Base-by-base conservation (phyloP, 37 sponge, comb jelly and placozoan genomes). In the Aphrocallistes beatrix region DNA sequence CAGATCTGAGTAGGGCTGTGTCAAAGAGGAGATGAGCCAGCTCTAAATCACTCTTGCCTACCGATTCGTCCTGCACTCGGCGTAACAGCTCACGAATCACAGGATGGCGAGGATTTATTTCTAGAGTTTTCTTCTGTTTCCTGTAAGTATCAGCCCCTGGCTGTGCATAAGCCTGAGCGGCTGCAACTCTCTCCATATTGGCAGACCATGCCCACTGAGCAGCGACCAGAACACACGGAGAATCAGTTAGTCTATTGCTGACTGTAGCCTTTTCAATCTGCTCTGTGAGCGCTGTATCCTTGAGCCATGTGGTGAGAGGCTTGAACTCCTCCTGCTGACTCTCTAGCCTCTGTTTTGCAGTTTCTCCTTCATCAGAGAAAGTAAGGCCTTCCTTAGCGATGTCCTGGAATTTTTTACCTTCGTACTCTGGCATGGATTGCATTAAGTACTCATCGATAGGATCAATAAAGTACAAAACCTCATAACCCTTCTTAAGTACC, bases 141-240 rank as follows among this genome's bases (percentile, higher is more conserved):
- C 82, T 38, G 84, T 93, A 95, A 86, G 50, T 87, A 19, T 87
- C 37, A 40, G 89, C 91, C 36, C 81, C 88, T 36, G 88, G 86
- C 81, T 93, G 89, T 42, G 93, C 89, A 39, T 97, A 97, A 23
- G 98, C 98, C 87, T 97, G 98, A 36, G 94, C 90, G 47, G 87
- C 84, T 92, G 95, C 95, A 87, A 97, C 93, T 32, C 98, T 82
- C 81, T 97, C 98, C 98, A 97, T 97, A 86, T 97, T 97, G 16
- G 94, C 98, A 84, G 95, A 93, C 96, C 96, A 93, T 82, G 92
- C 99, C 83, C 92, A 93, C 83, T 91, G 93, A 38, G 88, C 85
- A 36, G 99, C 99, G 37, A 98, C 99, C 1, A 98, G 94, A 17
- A 96, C 99, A 85, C 96, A 95, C 0, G 99, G 99, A 19, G 99